Conservation (phyloP, 1,140 invertebrate species). For the Pseudomyrmex dendroicus region DNA sequence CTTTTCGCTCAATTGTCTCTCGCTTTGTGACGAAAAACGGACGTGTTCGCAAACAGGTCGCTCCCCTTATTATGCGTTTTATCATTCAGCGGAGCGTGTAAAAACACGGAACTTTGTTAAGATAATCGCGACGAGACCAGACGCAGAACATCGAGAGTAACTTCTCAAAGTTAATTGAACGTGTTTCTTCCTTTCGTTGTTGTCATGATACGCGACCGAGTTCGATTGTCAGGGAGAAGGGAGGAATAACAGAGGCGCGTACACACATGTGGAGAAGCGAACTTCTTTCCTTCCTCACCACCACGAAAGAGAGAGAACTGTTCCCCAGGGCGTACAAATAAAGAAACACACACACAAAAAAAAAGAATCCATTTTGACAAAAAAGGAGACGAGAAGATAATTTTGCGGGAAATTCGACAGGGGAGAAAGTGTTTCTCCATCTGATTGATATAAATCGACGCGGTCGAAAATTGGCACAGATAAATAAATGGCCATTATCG, state of each 20-base stretch:
- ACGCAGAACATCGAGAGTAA: not conserved
- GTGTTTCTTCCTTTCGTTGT: not conserved
- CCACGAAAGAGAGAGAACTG: no score
- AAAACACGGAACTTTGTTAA: conserved; percentile 6
- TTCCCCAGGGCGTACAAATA: no score
- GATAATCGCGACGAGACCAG: not conserved
- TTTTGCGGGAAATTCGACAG: not conserved
- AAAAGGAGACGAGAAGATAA: not conserved
- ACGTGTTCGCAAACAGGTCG: no score
- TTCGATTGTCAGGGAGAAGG: not conserved
- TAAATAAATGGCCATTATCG: conserved; percentile 6
- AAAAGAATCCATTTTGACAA: not conserved
- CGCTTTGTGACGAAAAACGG: no score
- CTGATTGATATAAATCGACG: conserved; percentile 9
- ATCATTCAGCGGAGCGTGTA: not conserved
- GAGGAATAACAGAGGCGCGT: conserved; percentile 6
- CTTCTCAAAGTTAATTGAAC: conserved; percentile 7
- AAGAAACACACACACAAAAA: no score
- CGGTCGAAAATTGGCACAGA: not conserved
- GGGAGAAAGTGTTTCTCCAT: not conserved
- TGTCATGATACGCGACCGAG: not conserved
- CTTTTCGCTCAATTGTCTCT: no score
- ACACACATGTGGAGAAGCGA: not conserved
- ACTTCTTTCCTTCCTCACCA: not conserved
- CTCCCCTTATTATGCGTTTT: not conserved